phyloP scores from a whole-genome alignment of 2,797 vertebrate species.

The Agapornis canus region DNA sequence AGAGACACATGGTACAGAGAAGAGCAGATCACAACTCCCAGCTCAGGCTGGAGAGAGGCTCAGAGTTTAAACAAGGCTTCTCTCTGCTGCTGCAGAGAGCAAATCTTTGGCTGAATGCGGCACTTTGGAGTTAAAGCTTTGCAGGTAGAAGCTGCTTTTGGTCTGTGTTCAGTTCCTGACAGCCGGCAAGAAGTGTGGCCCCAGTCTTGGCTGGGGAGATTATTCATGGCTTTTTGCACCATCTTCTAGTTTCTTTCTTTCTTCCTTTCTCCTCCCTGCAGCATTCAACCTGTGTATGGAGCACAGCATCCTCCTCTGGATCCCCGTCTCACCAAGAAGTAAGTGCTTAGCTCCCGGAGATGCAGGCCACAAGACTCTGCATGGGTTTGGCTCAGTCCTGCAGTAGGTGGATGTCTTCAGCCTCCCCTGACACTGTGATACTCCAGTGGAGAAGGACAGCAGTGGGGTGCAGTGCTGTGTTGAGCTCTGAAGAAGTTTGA shows the following conservation, averaged over 20 bases:
- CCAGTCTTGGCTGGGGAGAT: background rate
- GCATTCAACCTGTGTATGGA: conserved; percentile 95
- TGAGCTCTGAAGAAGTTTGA: background rate
- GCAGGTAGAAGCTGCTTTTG: background rate
- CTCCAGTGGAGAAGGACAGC: background rate
- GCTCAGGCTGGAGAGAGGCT: background rate
- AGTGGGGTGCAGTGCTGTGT: background rate
- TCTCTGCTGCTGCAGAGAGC: background rate
- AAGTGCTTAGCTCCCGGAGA: conserved; percentile 69
- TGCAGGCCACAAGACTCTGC: background rate
- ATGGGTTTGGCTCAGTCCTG: background rate
- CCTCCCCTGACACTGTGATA: background rate
- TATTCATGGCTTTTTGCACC: background rate
- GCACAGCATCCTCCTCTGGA: conserved; percentile 97
- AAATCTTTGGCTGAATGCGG: background rate
- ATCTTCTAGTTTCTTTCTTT: background rate
- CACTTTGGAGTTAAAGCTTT: background rate
- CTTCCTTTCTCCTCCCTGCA: conserved; percentile 56
- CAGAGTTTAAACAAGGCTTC: background rate
- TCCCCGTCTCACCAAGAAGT: conserved; percentile 89
- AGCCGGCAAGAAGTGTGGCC: background rate
- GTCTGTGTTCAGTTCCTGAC: background rate
- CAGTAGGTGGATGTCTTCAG: background rate
- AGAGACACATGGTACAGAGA: background rate
- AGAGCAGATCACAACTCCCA: background rate